Evolutionary conservation across 2,797 vertebrate genomes (phyloP).

Genomic region (Labeo calbasu): DNA sequence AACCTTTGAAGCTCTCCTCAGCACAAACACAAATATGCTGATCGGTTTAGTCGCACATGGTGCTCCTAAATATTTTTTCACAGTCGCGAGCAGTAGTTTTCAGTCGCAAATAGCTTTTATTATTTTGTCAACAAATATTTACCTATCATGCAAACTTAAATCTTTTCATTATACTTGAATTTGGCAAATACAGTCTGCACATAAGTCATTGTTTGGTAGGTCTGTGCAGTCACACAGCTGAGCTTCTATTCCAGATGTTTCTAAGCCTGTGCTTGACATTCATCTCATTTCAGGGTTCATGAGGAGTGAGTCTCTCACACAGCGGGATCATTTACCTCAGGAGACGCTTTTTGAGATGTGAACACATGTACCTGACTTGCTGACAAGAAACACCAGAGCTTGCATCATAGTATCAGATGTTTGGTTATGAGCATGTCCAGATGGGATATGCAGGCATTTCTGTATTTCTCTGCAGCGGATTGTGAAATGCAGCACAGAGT

Average conservation of each 20-base stretch:
- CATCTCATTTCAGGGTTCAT: constrained; percentile 1
- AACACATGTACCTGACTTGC: constrained; percentile 9
- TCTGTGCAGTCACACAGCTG: background rate
- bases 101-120: too few relatives aligned
- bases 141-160: background rate
- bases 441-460: constrained; percentile 22
- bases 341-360: constrained; percentile 41
- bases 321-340: constrained; percentile 15
- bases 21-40: too few relatives aligned
- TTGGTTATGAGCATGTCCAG: constrained; percentile 23
- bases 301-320: constrained; percentile 17
- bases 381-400: constrained; percentile 41
- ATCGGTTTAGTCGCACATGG: too few relatives aligned
- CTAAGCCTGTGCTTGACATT: constrained; percentile 10
- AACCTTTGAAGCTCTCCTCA: too few relatives aligned
- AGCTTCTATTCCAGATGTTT: constrained; percentile 28
- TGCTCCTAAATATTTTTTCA: too few relatives aligned
- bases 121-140: background rate
- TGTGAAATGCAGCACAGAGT: background rate
- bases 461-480: background rate
- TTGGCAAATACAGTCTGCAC: background rate
- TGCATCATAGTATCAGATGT: constrained; percentile 30
- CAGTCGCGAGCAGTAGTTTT: too few relatives aligned
- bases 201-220: background rate
- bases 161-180: background rate